Evolutionary conservation across 2,797 vertebrate genomes (phyloP).

Genomic region (Enteromius thamalakanensis): DNA sequence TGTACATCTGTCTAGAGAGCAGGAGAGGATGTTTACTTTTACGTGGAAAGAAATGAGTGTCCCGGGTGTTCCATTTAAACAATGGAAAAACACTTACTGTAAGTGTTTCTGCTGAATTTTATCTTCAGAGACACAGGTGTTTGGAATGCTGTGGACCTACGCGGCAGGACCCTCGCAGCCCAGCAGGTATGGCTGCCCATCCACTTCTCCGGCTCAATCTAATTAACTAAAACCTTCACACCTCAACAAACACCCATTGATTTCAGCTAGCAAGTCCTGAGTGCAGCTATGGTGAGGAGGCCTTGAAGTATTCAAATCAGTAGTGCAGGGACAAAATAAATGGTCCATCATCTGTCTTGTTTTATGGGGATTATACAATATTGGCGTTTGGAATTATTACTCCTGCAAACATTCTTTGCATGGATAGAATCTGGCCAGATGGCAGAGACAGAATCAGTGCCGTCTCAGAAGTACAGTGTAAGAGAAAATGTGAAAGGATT

Average conservation of each 20-base stretch:
- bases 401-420: slow-evolving; percentile 1
- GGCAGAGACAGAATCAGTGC: slow-evolving; percentile 15
- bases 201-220: slow-evolving; percentile 60
- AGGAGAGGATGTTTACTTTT: slow-evolving; percentile 46
- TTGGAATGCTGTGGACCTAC: neutral
- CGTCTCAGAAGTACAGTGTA: neutral
- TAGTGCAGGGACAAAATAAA: slow-evolving; percentile 12
- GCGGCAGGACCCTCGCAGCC: neutral
- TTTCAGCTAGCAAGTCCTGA: slow-evolving; percentile 59
- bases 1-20: slow-evolving; percentile 27
- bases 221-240: slow-evolving; percentile 69
- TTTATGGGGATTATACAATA: neutral
- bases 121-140: slow-evolving; percentile 33
- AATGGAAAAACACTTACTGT: slow-evolving; percentile 48
- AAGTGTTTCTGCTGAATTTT: slow-evolving; percentile 36
- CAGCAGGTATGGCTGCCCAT: neutral
- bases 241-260: slow-evolving; percentile 66
- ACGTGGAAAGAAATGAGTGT: slow-evolving; percentile 34
- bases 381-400: slow-evolving; percentile 4
- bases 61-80: slow-evolving; percentile 34
- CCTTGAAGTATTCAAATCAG: neutral
- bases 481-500: neutral
- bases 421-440: neutral
- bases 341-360: neutral
- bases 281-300: slow-evolving; percentile 47